Percentiles rank a stretch among this genome's conserved stretches.
These are phyloP conservation scores for Radopholus similis DNA, from an alignment of 1,140 invertebrate species.

Conservation along the genomic window DNA sequence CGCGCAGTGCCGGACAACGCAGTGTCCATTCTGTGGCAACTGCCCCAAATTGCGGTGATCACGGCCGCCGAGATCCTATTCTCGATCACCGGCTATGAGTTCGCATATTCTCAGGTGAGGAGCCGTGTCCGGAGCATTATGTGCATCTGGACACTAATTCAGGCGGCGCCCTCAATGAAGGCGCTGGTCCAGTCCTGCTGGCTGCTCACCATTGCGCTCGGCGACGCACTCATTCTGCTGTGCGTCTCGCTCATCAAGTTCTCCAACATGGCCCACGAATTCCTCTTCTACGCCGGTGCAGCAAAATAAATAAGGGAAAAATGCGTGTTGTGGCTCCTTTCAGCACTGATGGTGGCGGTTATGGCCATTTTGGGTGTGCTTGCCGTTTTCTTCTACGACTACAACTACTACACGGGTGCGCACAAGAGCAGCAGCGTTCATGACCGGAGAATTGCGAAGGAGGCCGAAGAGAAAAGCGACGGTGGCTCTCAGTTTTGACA, in stretches of 20 bases:
- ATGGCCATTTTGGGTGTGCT: constrained; percentile 21
- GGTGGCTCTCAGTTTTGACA: no score
- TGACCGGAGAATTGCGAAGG: no score
- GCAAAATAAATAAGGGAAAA: no score
- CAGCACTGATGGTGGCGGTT: constrained; percentile 23
- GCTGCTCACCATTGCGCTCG: constrained; percentile 81
- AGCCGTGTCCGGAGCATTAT: no score
- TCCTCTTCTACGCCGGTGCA: constrained; percentile 32
- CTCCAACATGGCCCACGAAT: constrained; percentile 64
- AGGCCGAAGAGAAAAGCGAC: no score
- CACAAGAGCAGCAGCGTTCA: no score
- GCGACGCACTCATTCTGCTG: constrained; percentile 82
- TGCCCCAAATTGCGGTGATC: constrained; percentile 68
- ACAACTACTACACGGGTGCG: constrained; percentile 23
- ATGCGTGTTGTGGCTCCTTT: no score
- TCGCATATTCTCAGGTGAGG: constrained; percentile 57
- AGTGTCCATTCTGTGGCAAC: constrained; percentile 54
- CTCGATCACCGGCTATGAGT: constrained; percentile 55
- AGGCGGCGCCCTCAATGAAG: constrained; percentile 64
- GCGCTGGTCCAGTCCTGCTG: constrained; percentile 77
- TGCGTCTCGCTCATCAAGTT: constrained; percentile 71
- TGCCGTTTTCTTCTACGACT: constrained; percentile 24
- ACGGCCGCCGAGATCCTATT: constrained; percentile 65
- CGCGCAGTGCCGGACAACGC: constrained; percentile 37
- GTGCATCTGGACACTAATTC: no score